These are phyloP conservation scores for Coluber constrictor DNA, from an alignment of 2,797 vertebrate species.

Conservation along the genomic window DNA sequence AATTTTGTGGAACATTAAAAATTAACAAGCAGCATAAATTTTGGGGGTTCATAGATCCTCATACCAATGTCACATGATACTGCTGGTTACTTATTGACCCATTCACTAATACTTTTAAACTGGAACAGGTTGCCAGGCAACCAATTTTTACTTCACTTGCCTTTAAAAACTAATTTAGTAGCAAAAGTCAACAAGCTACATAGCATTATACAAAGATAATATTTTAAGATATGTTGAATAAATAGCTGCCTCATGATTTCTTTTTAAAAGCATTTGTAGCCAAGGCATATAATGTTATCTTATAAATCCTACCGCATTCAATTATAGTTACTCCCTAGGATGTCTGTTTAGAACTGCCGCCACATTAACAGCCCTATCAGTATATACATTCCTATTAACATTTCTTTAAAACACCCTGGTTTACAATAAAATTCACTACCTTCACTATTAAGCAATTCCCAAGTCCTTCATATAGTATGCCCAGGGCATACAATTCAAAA, in stretches of 20 bases:
- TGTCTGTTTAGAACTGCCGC: background rate
- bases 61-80: slow-evolving; percentile 13
- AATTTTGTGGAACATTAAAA: background rate
- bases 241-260: background rate
- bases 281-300: background rate
- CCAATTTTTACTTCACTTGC: slow-evolving; percentile 54
- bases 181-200: slow-evolving; percentile 52
- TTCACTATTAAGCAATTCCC: background rate
- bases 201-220: background rate
- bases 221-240: fast-evolving
- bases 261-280: background rate
- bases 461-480: background rate
- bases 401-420: background rate
- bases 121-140: slow-evolving; percentile 61
- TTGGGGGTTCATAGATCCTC: background rate
- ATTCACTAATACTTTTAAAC: slow-evolving; percentile 47
- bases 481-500: background rate
- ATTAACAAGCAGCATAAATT: background rate
- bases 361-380: background rate
- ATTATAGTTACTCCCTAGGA: background rate
- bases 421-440: background rate
- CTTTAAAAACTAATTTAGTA: slow-evolving; percentile 51
- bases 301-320: background rate
- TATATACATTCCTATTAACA: background rate
- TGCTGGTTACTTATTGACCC: slow-evolving; percentile 68